Base-by-base conservation (phyloP, 2,797 vertebrate species). In the Tachyglossus aculeatus region DNA sequence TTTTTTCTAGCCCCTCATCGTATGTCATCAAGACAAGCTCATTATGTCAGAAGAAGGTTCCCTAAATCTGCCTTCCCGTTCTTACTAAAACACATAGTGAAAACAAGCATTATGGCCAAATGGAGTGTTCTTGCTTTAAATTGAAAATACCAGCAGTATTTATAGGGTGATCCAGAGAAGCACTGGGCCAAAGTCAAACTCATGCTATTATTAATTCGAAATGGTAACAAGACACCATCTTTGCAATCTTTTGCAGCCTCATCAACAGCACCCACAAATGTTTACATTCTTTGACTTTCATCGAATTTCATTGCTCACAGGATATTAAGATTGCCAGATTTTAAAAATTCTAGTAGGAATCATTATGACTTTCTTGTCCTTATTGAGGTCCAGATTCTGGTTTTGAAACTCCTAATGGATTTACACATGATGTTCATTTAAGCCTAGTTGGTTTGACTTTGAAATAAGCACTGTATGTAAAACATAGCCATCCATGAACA, bases 221-320 rank as follows among this genome's bases (percentile, higher is more conserved):
- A 19, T 22, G 74, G 60, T 29, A 8, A 12, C 10, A 9, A 45
- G 21, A 21, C 34, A 33, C 53, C 58, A 60, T 45, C 15, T n/a
- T 38, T 24, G 31, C 15, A 41, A 22, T 45, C 34, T 51, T 33
- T 41, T 2, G 7, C 9, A 13, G 16, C n/a, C 45, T 48, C 27
- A 19, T 83, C 81, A 76, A 76, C 38, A 76, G 62, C 64, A 9
- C 60, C 73, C 74, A 79, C 77, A 82, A 74, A 76, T 74, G 83
- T 86, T 76, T 73, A 37, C 58, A 39, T 78, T 68, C 78, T 84
- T 79, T 72, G 80, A 73, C 83, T 82, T 47, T 43, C n/a, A n/a
- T n/a, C n/a, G n/a, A n/a, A n/a, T n/a, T n/a, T n/a, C n/a, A n/a
- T n/a, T n/a, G n/a, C n/a, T n/a, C n/a, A n/a, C n/a, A n/a, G n/a